phyloP scores from a whole-genome alignment of 2,888 invertebrate genomes.

The Theristus sp. region DNA sequence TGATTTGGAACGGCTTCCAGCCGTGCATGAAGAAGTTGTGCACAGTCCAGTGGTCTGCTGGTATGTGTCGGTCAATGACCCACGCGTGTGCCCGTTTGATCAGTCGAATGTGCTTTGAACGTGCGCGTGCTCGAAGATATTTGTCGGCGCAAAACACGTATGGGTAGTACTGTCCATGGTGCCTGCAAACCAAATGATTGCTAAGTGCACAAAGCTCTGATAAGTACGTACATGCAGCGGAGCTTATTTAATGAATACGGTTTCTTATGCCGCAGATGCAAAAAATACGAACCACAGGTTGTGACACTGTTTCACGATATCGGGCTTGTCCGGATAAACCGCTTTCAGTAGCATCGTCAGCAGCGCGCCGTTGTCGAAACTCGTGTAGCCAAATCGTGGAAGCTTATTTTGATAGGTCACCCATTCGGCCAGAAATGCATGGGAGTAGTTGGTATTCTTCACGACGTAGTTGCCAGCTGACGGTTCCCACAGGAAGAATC shows the following conservation, averaged over 20 bases:
- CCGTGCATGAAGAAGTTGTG: too few relatives aligned
- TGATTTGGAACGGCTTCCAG: too few relatives aligned
- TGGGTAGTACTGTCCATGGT: background rate
- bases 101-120: background rate
- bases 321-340: background rate
- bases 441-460: background rate
- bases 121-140: background rate
- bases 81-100: background rate
- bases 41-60: too few relatives aligned
- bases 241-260: too few relatives aligned
- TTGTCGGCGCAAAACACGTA: background rate
- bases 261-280: too few relatives aligned
- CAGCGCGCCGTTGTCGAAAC: background rate
- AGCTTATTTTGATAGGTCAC: background rate
- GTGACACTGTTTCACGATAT: background rate
- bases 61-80: background rate
- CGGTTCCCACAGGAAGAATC: background rate
- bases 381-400: too few relatives aligned
- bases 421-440: background rate
- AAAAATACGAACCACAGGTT: background rate
- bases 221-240: too few relatives aligned
- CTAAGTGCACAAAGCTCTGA: too few relatives aligned
- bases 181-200: too few relatives aligned
- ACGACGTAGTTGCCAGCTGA: background rate
- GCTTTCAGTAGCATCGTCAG: background rate